Evolutionary conservation across 2,888 invertebrate species (phyloP).

Genomic region (Hyposoter didymator): DNA sequence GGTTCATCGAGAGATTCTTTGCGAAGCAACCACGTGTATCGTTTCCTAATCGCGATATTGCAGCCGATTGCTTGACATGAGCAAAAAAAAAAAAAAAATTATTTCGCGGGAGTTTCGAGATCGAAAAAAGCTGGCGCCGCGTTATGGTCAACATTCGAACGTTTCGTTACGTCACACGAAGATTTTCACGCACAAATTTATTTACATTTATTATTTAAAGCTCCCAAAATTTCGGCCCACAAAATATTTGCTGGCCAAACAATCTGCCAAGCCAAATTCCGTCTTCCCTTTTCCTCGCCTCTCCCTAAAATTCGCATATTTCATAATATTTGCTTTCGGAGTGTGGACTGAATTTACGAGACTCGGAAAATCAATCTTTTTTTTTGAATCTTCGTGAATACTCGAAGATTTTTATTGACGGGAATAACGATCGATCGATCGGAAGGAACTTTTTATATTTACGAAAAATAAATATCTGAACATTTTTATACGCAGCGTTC

Average conservation of each 20-base stretch:
- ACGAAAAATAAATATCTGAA: background rate
- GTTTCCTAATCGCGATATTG: too few relatives aligned
- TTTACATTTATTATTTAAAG: constrained; percentile 29
- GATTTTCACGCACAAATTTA: background rate
- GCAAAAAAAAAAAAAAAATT: background rate
- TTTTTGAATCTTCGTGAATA: background rate
- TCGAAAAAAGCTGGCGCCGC: background rate
- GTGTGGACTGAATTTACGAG: background rate
- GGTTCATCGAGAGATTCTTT: too few relatives aligned
- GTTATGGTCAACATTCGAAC: background rate
- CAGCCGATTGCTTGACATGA: too few relatives aligned
- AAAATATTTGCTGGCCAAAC: constrained; percentile 66
- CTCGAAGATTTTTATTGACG: background rate
- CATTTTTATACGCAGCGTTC: background rate
- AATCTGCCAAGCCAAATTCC: constrained; percentile 45
- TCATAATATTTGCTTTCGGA: constrained; percentile 51
- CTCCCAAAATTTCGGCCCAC: constrained; percentile 45
- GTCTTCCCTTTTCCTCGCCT: background rate
- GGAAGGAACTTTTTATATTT: background rate
- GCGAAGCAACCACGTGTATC: too few relatives aligned
- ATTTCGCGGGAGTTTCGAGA: background rate
- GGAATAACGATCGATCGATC: background rate
- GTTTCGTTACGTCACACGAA: background rate
- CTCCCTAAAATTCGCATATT: background rate
- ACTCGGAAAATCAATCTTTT: background rate